These are phyloP conservation scores for Archips crataeganus DNA, from an alignment of 2,888 invertebrate species.

Conservation along the genomic window DNA sequence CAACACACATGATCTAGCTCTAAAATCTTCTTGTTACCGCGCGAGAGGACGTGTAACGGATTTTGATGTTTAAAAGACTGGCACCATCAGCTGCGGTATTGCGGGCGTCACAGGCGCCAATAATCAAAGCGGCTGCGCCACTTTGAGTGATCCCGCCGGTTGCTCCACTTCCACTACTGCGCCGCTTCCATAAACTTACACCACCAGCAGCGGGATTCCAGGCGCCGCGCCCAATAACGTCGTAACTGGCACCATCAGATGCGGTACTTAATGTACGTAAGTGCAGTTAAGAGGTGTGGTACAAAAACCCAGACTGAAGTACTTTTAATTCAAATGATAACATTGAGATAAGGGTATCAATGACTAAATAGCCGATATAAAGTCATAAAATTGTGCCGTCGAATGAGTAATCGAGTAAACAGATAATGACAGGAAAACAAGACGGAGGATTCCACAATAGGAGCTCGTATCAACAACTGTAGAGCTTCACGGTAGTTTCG, in stretches of 20 bases:
- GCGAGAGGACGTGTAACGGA: neutral
- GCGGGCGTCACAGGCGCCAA: too few relatives aligned
- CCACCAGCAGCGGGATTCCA: too few relatives aligned
- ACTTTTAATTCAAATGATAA: neutral
- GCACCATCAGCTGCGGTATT: too few relatives aligned
- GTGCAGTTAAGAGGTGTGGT: neutral
- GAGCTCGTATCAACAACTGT: constrained; percentile 17
- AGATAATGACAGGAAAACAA: constrained; percentile 39
- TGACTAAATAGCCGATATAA: constrained; percentile 16
- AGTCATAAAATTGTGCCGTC: constrained; percentile 14
- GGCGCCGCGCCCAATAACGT: too few relatives aligned
- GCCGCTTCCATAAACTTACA: too few relatives aligned
- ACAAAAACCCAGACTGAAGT: neutral
- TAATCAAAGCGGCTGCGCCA: too few relatives aligned
- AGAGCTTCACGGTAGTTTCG: constrained; percentile 2
- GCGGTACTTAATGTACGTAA: too few relatives aligned
- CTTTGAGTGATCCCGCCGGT: too few relatives aligned
- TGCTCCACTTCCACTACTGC: too few relatives aligned
- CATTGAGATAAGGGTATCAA: constrained; percentile 6
- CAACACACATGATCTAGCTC: neutral
- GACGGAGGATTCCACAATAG: constrained; percentile 10
- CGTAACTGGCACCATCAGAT: too few relatives aligned
- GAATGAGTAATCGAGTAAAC: constrained; percentile 18
- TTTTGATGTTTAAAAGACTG: neutral
- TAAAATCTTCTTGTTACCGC: neutral